A percentile compares a stretch with the other conserved stretches of the same genome.
phyloP scores from a whole-genome alignment of 2,797 vertebrate species.

The Adelosebastes latens region DNA sequence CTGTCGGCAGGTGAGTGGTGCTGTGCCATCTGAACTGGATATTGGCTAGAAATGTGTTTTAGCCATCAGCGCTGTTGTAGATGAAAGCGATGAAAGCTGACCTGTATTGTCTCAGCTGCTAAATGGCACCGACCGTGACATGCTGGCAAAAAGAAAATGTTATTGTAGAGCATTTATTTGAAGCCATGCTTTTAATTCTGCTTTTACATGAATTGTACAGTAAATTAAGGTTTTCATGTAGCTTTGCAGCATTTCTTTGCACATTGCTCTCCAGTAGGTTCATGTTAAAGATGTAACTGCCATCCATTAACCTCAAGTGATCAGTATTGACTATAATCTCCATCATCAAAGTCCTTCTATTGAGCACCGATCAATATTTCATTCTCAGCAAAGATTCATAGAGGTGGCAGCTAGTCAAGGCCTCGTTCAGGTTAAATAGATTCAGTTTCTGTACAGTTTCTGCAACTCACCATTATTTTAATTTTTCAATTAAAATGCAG shows the following conservation, averaged over 20 bases:
- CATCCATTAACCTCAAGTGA: neutral
- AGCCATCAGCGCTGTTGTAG: neutral
- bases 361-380: neutral
- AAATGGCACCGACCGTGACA: neutral
- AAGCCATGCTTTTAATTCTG: neutral
- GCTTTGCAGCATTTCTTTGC: neutral
- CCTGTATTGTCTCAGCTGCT: neutral
- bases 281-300: neutral
- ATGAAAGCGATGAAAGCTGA: neutral
- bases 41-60: slow-evolving; percentile 26
- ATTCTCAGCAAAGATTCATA: neutral
- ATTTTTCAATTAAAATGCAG: neutral
- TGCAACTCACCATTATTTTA: neutral
- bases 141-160: neutral
- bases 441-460: neutral
- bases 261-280: neutral
- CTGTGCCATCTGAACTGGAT: neutral
- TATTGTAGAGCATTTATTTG: neutral
- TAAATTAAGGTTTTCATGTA: neutral
- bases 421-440: neutral
- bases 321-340: neutral
- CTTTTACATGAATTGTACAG: neutral
- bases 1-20: slow-evolving; percentile 16
- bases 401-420: neutral
- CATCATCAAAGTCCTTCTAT: neutral